Conservation (phyloP, 2,888 invertebrate genomes). For the Harmothoe impar region DNA sequence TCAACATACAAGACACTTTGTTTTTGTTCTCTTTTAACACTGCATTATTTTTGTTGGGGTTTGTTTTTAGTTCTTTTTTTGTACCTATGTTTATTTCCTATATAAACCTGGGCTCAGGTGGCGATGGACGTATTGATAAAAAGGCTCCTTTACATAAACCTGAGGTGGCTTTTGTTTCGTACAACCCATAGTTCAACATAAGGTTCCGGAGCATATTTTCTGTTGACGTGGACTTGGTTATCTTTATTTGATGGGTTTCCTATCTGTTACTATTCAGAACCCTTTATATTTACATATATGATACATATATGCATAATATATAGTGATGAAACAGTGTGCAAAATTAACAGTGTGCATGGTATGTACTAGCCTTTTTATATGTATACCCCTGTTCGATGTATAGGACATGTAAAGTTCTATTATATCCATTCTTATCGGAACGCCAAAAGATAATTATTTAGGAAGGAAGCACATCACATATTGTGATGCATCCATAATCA, state of each 20-base stretch:
- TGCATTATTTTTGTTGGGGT: neutral
- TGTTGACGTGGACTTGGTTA: neutral
- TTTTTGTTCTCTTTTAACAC: neutral
- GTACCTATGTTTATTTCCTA: neutral
- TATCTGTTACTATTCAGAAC: neutral
- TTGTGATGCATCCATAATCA: too few relatives aligned
- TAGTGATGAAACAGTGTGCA: conserved; percentile 22
- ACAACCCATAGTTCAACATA: too few relatives aligned
- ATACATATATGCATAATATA: conserved; percentile 42
- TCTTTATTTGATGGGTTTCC: neutral
- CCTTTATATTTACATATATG: conserved; percentile 34
- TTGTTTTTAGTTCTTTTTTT: neutral
- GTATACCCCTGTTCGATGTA: too few relatives aligned
- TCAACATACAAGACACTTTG: neutral
- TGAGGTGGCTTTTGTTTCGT: too few relatives aligned
- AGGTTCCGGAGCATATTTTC: too few relatives aligned
- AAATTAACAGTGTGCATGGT: neutral
- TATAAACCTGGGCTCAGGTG: neutral
- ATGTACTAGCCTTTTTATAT: neutral
- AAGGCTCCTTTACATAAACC: too few relatives aligned
- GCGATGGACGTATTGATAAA: too few relatives aligned
- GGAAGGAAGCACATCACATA: too few relatives aligned
- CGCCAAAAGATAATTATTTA: too few relatives aligned
- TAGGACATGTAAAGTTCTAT: too few relatives aligned
- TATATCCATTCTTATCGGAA: too few relatives aligned